A percentile compares a stretch with the other conserved stretches of the same genome.
These are phyloP conservation scores for Nasonia longicornis DNA, from an alignment of 1,140 invertebrate genomes.

Conservation along the genomic window DNA sequence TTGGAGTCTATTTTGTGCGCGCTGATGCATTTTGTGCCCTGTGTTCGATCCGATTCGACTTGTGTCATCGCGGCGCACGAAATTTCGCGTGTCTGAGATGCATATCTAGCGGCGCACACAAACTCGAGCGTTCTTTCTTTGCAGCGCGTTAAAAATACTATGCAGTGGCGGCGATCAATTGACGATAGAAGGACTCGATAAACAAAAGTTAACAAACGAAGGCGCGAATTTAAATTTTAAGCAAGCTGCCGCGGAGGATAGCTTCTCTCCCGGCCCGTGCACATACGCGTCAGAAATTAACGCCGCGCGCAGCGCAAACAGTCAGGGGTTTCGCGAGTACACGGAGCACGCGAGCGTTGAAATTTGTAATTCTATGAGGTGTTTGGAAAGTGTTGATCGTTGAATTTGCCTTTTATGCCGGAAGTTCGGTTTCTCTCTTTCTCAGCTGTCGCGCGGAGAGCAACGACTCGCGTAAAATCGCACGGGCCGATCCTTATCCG, in stretches of 20 bases:
- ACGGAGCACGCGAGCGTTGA: slow-evolving; percentile 7
- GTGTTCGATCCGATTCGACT: slow-evolving; percentile 3
- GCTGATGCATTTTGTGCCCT: slow-evolving; percentile 12
- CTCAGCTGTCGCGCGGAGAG: slow-evolving; percentile 27
- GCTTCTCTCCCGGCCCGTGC: not conserved
- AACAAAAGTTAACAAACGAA: not conserved
- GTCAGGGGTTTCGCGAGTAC: not conserved
- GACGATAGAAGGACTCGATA: too few species aligned
- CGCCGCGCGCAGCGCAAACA: not conserved
- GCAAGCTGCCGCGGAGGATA: too few species aligned
- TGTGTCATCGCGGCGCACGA: slow-evolving; percentile 6
- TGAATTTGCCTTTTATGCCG: slow-evolving; percentile 60
- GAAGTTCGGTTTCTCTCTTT: slow-evolving; percentile 45
- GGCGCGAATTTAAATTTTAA: not conserved
- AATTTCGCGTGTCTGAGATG: slow-evolving; percentile 20
- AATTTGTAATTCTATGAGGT: slow-evolving; percentile 42
- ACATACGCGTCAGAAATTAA: not conserved
- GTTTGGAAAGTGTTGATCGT: slow-evolving; percentile 55
- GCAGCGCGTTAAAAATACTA: not conserved
- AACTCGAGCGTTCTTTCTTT: not conserved
- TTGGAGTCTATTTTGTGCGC: not conserved
- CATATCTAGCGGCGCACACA: not conserved
- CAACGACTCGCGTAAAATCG: slow-evolving; percentile 30
- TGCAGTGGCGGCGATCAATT: not conserved
- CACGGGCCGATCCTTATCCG: slow-evolving; percentile 22